A percentile compares a stretch with the other conserved stretches of the same genome.
These are phyloP conservation scores for Tetranychus piercei DNA, from an alignment of 2,888 invertebrate genomes.

Conservation along the genomic window DNA sequence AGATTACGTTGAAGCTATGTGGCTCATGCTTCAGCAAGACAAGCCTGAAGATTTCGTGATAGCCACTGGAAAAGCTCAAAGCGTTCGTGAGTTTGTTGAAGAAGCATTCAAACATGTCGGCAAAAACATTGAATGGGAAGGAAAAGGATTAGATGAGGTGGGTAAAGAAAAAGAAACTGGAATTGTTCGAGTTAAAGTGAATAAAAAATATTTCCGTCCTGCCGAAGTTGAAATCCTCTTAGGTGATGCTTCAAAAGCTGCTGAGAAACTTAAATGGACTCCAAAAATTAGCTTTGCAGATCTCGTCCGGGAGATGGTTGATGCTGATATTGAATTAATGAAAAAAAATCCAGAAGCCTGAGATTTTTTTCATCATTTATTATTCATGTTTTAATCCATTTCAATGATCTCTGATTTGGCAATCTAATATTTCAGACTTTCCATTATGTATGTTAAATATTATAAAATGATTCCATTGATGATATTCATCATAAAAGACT, in stretches of 20 bases:
- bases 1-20: conserved; percentile 98
- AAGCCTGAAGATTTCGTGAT: conserved; percentile 88
- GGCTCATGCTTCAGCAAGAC: conserved; percentile 90
- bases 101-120: conserved; percentile 66
- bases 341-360: conserved; percentile 68
- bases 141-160: conserved; percentile 60
- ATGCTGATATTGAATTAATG: conserved; percentile 75
- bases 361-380: conserved; percentile 1
- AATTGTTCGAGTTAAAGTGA: conserved; percentile 61
- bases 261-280: conserved; percentile 63
- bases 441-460: too few relatives aligned
- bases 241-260: conserved; percentile 86
- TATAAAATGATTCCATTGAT: too few relatives aligned
- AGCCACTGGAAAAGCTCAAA: conserved; percentile 82
- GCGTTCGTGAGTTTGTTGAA: conserved; percentile 89
- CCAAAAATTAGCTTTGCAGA: conserved; percentile 60
- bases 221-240: conserved; percentile 86
- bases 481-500: too few relatives aligned
- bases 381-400: too few relatives aligned
- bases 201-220: conserved; percentile 85
- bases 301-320: conserved; percentile 85
- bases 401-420: too few relatives aligned
- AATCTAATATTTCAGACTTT: too few relatives aligned
- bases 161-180: conserved; percentile 53
- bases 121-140: conserved; percentile 66